Evolutionary conservation across 2,888 invertebrate species (phyloP).

Genomic region (Drosophila tanythrix): DNA sequence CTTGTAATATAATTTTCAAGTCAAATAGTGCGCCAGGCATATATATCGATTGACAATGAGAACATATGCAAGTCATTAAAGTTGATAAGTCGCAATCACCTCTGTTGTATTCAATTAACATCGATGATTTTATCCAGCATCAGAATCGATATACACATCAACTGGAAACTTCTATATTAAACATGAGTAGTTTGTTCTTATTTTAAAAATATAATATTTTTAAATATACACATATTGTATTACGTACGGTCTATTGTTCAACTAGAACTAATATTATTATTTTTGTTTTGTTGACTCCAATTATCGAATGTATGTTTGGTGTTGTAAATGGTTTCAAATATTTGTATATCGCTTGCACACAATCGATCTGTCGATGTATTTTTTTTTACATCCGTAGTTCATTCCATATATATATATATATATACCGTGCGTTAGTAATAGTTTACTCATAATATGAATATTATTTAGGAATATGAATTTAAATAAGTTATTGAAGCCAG

Average conservation of each 20-base stretch:
- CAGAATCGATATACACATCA: neutral
- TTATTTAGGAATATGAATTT: constrained; percentile 57
- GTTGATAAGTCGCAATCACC: neutral
- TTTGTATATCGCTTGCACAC: constrained; percentile 16
- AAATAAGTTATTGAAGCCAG: constrained; percentile 47
- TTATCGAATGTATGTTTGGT: constrained; percentile 6
- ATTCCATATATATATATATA: constrained; percentile 42
- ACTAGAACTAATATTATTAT: neutral
- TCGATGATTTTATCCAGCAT: neutral
- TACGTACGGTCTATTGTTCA: neutral
- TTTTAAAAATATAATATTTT: neutral
- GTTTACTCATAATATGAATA: constrained; percentile 70
- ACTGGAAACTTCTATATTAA: neutral
- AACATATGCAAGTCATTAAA: neutral
- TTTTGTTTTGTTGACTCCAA: neutral
- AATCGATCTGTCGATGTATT: constrained; percentile 39
- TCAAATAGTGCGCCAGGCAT: neutral
- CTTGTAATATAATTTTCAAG: neutral
- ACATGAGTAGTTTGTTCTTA: neutral
- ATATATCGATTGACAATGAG: neutral
- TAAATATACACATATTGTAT: neutral
- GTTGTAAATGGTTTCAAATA: constrained; percentile 12
- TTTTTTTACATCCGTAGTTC: constrained; percentile 35
- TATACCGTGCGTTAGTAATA: constrained; percentile 72
- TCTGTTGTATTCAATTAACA: neutral